Percentiles rank a stretch among this genome's conserved stretches.
Evolutionary conservation across 2,113 vertebrate species (phyloP).

Genomic region (Anser cygnoides): DNA sequence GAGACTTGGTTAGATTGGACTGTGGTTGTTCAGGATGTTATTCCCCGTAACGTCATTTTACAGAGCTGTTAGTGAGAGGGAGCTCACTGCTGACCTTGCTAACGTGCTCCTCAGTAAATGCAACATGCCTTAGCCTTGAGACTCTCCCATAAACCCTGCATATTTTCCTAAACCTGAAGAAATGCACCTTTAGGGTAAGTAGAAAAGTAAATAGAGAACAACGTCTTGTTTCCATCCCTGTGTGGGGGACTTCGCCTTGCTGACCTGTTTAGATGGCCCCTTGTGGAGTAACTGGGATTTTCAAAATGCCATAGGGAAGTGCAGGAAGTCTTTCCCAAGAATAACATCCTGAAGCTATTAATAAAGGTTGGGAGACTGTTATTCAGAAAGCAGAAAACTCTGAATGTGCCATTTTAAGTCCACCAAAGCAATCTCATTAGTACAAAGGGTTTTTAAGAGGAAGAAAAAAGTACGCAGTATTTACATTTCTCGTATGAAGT

Average conservation of each 20-base stretch:
- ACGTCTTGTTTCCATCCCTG: background rate
- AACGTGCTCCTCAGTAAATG: background rate
- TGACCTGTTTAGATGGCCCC: background rate
- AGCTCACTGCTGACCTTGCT: background rate
- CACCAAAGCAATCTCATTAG: background rate
- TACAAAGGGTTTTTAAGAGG: background rate
- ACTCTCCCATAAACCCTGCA: background rate
- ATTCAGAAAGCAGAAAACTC: background rate
- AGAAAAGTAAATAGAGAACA: background rate
- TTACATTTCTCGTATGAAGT: background rate
- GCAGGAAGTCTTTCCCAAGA: background rate
- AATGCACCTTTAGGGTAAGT: background rate
- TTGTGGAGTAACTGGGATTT: background rate
- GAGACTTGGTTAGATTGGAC: background rate
- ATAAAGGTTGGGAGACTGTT: background rate
- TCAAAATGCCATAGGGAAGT: background rate
- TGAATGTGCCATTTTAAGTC: background rate
- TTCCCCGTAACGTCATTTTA: background rate
- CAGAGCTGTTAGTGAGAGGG: background rate
- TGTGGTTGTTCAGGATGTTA: background rate
- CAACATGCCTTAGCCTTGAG: background rate
- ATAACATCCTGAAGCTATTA: background rate
- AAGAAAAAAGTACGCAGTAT: background rate
- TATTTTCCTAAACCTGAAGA: background rate
- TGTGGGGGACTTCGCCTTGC: background rate